These are phyloP conservation scores for Sinella curviseta DNA, from an alignment of 1,140 invertebrate genomes.

Conservation along the genomic window DNA sequence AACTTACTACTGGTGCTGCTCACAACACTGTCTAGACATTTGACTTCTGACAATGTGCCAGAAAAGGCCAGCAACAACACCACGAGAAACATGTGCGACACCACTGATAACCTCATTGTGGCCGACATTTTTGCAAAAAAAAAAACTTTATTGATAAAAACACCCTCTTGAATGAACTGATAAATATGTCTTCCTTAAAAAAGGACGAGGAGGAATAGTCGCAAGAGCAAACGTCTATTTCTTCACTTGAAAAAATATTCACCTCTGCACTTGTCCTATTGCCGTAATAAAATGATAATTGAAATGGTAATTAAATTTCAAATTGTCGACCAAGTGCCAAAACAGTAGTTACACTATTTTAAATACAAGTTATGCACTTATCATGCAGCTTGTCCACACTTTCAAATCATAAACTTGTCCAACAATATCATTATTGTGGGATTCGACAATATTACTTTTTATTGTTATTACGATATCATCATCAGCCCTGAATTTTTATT, in stretches of 20 bases:
- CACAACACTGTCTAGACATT: neutral
- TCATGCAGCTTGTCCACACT: too few species aligned
- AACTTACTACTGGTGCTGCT: neutral
- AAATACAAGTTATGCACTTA: too few species aligned
- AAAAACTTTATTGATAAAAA: neutral
- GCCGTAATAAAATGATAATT: neutral
- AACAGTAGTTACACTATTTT: neutral
- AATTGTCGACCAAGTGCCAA: neutral
- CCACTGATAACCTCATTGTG: constrained; percentile 1
- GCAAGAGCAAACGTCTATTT: neutral
- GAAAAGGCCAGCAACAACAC: neutral
- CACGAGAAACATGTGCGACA: neutral
- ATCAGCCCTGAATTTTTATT: too few species aligned
- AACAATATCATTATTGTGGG: too few species aligned
- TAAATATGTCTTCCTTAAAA: neutral
- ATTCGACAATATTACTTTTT: too few species aligned
- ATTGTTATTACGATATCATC: too few species aligned
- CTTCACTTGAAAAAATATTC: too few species aligned
- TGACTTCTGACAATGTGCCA: neutral
- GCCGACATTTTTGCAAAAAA: constrained; percentile 11
- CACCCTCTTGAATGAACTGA: too few species aligned
- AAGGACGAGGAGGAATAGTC: neutral
- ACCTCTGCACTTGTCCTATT: neutral
- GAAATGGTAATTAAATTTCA: neutral
- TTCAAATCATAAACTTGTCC: too few species aligned